phyloP scores from a whole-genome alignment of 2,113 vertebrate species.

The Sinocyclocheilus rhinocerous region DNA sequence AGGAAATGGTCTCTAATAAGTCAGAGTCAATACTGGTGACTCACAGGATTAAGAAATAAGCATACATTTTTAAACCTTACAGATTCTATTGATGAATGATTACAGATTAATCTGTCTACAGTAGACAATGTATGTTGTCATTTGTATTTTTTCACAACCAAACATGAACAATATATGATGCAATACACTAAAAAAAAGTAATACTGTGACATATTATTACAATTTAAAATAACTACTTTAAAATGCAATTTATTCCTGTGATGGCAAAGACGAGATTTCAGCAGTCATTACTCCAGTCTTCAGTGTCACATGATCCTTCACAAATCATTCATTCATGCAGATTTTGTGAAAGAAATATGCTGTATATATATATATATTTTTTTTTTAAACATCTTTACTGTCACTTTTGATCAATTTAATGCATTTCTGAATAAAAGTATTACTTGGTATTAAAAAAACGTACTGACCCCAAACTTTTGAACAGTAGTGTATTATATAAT shows the following conservation, averaged over 20 bases:
- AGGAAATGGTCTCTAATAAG: background rate
- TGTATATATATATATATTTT: too few relatives aligned
- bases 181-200: background rate
- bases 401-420: too few relatives aligned
- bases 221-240: background rate
- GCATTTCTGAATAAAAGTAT: too few relatives aligned
- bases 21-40: background rate
- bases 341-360: background rate
- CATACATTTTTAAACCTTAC: constrained; percentile 12
- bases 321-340: background rate
- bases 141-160: background rate
- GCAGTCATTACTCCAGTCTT: background rate
- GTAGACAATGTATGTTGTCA: background rate
- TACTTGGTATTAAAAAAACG: too few relatives aligned
- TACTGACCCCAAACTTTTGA: too few relatives aligned
- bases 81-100: background rate
- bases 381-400: too few relatives aligned
- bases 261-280: background rate
- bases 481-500: too few relatives aligned
- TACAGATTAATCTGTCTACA: background rate
- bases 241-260: background rate
- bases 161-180: too few relatives aligned
- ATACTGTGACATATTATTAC: background rate
- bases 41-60: background rate
- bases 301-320: background rate